Conservation (phyloP, 2,113 vertebrate species). For the Corvus hawaiiensis region DNA sequence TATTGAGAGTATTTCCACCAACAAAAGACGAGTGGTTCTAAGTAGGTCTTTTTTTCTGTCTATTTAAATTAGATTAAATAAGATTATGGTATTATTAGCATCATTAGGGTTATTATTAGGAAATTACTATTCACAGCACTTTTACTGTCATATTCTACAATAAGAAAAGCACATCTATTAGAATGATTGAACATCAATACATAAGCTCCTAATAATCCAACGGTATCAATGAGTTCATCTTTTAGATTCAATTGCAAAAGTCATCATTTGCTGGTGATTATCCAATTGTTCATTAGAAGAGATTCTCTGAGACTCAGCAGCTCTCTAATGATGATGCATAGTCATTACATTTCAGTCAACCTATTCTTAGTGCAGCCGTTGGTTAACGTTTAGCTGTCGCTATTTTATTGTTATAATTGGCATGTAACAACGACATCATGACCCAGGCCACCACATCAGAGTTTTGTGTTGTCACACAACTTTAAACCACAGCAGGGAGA, state of each 20-base stretch:
- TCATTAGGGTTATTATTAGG: slow-evolving; percentile 51
- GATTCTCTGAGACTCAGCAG: not conserved
- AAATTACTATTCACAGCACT: slow-evolving; percentile 33
- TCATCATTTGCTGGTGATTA: slow-evolving; percentile 8
- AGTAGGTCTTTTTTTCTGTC: slow-evolving; percentile 10
- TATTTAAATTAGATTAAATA: slow-evolving; percentile 54
- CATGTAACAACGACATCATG: not conserved
- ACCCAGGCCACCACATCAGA: not conserved
- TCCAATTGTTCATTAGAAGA: slow-evolving; percentile 33
- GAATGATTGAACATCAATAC: slow-evolving; percentile 41
- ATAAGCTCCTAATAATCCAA: slow-evolving; percentile 22
- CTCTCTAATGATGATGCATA: slow-evolving; percentile 20
- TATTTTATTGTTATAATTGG: not conserved
- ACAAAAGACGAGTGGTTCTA: slow-evolving; percentile 29
- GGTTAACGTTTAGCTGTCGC: not conserved
- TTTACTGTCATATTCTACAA: slow-evolving; percentile 1
- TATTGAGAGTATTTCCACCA: slow-evolving; percentile 11
- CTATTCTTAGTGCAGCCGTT: not conserved
- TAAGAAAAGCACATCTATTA: slow-evolving; percentile 8
- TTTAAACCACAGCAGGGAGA: not conserved
- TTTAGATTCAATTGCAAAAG: slow-evolving; percentile 16
- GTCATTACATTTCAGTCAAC: not conserved
- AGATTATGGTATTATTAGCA: slow-evolving; percentile 48
- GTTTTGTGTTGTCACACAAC: not conserved
- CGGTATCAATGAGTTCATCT: slow-evolving; percentile 43